Base-by-base conservation (phyloP, 1,140 invertebrate species). In the Aricia agestis region DNA sequence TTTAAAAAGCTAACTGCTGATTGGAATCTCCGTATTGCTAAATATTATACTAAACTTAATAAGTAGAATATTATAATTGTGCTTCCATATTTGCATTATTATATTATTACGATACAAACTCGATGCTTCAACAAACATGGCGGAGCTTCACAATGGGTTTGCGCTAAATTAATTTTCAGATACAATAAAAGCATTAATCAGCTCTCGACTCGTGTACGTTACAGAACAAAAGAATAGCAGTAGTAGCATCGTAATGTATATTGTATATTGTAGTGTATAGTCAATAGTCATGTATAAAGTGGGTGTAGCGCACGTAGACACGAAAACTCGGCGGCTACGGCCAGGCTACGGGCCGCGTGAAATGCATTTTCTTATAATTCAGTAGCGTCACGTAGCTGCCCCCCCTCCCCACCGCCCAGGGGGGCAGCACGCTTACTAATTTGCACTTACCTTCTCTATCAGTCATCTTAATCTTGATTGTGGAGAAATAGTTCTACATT, bases 331-430 rank as follows among this genome's bases (percentile, higher is more conserved):
- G 75, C 76, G 80, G 80, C 82, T 18, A 18, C n/a, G 13, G 52
- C 78, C 78, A 73, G 79, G 84, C 76, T 36, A 36, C 36, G 77
- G 71, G 79, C 71, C 76, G 77, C 74, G 75, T 83, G 86, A 90
- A 90, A 89, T 90, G 87, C 86, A 88, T 89, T 90, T 89, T 89
- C 86, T 89, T 90, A 88, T 90, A 90, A 88, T 87, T 86, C 85
- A 87, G 82, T 75, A 80, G 75, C 83, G 85, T 88, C 88, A 90
- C 86, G 86, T 90, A 85, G 74, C 78, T 75, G 71, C 69, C 75
- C 77, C 71, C 78, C 75, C 82, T 84, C 84, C 77, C 69, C 75
- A 77, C 84, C 80, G 79, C 78, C 81, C 80, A 78, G 75, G 77
- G 75, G 78, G 78, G 76, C 79, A 83, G 82, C 83, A 85, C 84